Conservation (phyloP, 37 sponge, comb jelly and placozoan species). For the Spongia lamella region DNA sequence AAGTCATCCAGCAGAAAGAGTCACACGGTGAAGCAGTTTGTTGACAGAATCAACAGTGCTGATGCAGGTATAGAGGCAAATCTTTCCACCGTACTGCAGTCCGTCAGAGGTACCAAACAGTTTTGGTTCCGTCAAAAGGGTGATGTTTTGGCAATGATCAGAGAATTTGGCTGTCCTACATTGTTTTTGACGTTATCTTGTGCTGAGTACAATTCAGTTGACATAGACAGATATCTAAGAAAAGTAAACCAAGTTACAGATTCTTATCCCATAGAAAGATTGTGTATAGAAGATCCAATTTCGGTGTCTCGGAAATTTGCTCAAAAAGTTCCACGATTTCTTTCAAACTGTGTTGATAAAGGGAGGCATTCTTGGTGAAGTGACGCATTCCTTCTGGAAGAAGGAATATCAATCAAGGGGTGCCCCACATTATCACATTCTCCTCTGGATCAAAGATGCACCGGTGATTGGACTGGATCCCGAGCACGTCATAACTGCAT, state of each 20-base stretch:
- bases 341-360: constrained; percentile 18
- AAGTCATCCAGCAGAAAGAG: too few species aligned
- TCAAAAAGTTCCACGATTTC: constrained; percentile 37
- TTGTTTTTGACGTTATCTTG: constrained; percentile 41
- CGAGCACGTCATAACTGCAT: background rate
- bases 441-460: constrained; percentile 25
- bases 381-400: constrained; percentile 41
- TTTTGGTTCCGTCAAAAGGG: constrained; percentile 26
- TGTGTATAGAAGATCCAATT: constrained; percentile 59
- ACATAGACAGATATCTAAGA: constrained; percentile 23
- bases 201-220: constrained; percentile 32
- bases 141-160: constrained; percentile 49
- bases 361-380: constrained; percentile 24
- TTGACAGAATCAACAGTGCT: background rate
- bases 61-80: constrained; percentile 7
- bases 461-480: constrained; percentile 21
- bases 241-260: constrained; percentile 41
- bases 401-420: constrained; percentile 38
- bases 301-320: constrained; percentile 44
- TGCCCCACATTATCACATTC: constrained; percentile 32
- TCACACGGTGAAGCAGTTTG: too few species aligned
- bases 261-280: constrained; percentile 31
- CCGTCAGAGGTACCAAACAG: constrained; percentile 18
- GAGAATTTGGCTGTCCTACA: constrained; percentile 45
- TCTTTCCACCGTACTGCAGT: constrained; percentile 28